Evolutionary conservation across 2,888 invertebrate species (phyloP).

Genomic region (Synergus laeviventris): DNA sequence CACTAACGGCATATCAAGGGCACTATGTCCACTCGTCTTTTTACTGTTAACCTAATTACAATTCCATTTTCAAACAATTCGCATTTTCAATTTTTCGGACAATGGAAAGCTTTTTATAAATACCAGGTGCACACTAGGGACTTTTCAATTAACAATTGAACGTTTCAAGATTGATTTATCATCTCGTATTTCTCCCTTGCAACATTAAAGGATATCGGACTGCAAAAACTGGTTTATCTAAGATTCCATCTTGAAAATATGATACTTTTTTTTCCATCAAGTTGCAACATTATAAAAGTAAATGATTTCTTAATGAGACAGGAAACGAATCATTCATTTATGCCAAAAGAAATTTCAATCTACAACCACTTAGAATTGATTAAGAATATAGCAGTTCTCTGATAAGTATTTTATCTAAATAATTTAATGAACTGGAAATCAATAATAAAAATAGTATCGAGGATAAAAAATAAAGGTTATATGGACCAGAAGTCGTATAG

Average conservation of each 20-base stretch:
- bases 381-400: not conserved
- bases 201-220: slow-evolving; percentile 22
- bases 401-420: not conserved
- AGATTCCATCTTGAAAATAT: slow-evolving; percentile 5
- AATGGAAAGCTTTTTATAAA: not conserved
- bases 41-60: slow-evolving; percentile 33
- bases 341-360: slow-evolving; percentile 8
- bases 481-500: not conserved
- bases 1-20: slow-evolving; percentile 40
- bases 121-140: not conserved
- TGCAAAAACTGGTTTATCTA: slow-evolving; percentile 1
- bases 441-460: too few species aligned
- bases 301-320: slow-evolving; percentile 9
- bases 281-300: slow-evolving; percentile 19
- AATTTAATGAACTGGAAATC: too few species aligned
- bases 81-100: not conserved
- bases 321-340: slow-evolving; percentile 7
- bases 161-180: slow-evolving; percentile 7
- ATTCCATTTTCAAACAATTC: not conserved
- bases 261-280: not conserved
- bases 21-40: slow-evolving; percentile 27
- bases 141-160: slow-evolving; percentile 5
- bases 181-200: slow-evolving; percentile 4
- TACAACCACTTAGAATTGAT: not conserved
- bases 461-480: not conserved